Evolutionary conservation across 2,113 vertebrate genomes (phyloP).

Genomic region (Ahaetulla prasina): DNA sequence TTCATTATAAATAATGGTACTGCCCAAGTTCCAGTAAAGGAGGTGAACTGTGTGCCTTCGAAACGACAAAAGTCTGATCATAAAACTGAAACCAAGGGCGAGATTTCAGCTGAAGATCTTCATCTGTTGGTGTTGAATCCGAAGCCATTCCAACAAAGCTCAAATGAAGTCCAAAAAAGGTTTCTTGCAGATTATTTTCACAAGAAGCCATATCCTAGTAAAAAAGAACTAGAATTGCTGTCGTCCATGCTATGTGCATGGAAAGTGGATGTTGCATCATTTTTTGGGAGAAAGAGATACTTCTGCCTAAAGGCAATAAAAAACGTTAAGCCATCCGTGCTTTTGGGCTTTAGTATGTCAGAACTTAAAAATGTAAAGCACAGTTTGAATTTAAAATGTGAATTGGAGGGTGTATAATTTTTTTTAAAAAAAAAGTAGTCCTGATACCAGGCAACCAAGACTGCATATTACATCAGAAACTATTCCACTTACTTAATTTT

Average conservation of each 20-base stretch:
- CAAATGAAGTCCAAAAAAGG: slow-evolving; percentile 78
- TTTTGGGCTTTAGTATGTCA: slow-evolving; percentile 91
- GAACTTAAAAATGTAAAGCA: slow-evolving; percentile 86
- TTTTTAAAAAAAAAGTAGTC: not conserved
- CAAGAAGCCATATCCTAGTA: slow-evolving; percentile 81
- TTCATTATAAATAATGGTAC: not conserved
- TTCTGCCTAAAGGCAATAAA: slow-evolving; percentile 84
- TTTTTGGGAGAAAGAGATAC: slow-evolving; percentile 82
- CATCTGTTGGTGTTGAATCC: slow-evolving; percentile 80
- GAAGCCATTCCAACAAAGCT: slow-evolving; percentile 60
- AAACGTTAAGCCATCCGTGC: slow-evolving; percentile 70
- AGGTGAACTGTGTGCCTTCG: slow-evolving; percentile 59
- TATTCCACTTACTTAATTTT: slow-evolving; percentile 12
- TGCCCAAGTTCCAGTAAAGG: slow-evolving; percentile 35
- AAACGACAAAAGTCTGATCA: slow-evolving; percentile 72
- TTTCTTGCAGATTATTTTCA: slow-evolving; percentile 91
- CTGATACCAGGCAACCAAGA: slow-evolving; percentile 31
- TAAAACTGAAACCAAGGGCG: slow-evolving; percentile 57
- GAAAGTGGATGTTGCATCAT: slow-evolving; percentile 81
- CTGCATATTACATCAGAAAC: slow-evolving; percentile 28
- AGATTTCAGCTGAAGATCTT: slow-evolving; percentile 41
- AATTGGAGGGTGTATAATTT: slow-evolving; percentile 51
- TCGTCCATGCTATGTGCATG: slow-evolving; percentile 73
- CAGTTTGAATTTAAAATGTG: slow-evolving; percentile 68
- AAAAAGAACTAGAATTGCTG: slow-evolving; percentile 81